phyloP scores from a whole-genome alignment of 2,113 vertebrate species.

The Dipodomys ordii region DNA sequence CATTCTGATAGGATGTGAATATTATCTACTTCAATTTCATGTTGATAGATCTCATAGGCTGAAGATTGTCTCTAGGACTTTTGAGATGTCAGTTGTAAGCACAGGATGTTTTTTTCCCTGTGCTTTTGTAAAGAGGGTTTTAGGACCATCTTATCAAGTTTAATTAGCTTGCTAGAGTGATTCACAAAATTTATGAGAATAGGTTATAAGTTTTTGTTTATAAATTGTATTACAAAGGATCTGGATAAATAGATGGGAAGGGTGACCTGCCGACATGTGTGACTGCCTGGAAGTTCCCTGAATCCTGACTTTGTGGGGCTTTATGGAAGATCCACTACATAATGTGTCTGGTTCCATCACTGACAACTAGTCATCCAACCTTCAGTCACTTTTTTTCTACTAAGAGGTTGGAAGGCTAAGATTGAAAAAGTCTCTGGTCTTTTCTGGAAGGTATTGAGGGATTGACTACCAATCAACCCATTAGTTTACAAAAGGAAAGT shows the following conservation, averaged over 20 bases:
- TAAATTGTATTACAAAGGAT: background rate
- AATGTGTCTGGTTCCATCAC: background rate
- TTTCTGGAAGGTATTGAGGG: background rate
- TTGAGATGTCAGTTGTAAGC: background rate
- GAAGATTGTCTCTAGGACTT: background rate
- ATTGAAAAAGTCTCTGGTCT: background rate
- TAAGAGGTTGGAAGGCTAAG: background rate
- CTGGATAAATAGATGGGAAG: background rate
- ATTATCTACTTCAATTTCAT: background rate
- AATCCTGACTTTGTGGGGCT: background rate
- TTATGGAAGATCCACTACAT: background rate
- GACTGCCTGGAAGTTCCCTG: background rate
- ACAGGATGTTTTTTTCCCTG: background rate
- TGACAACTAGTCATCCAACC: background rate
- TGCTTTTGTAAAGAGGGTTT: background rate
- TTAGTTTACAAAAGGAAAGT: background rate
- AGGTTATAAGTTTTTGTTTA: background rate
- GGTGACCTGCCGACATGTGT: background rate
- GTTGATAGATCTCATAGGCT: background rate
- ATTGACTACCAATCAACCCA: background rate
- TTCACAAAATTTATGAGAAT: background rate
- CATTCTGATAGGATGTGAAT: background rate
- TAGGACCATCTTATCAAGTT: background rate
- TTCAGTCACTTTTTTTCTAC: background rate
- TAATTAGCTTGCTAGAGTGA: background rate